These are phyloP conservation scores for Polypedilum pembai DNA, from an alignment of 1,140 invertebrate species.

Conservation along the genomic window DNA sequence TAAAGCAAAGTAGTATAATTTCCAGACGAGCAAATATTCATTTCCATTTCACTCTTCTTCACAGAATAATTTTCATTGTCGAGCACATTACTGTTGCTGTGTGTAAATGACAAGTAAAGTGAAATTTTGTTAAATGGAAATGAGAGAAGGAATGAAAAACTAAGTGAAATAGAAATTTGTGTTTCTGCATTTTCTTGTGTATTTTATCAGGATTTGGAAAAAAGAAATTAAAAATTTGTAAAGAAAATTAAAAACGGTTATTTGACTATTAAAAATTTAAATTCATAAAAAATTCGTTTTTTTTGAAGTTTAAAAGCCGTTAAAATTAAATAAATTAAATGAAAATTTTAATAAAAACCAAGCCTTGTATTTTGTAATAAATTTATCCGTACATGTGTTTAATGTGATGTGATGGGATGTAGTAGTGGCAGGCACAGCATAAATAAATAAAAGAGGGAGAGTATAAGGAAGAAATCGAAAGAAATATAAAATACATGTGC, in stretches of 20 bases:
- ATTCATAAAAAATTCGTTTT: no score
- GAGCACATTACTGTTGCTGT: no score
- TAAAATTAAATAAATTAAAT: background rate
- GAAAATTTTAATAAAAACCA: background rate
- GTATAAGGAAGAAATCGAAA: background rate
- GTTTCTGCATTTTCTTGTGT: no score
- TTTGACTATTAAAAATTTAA: no score
- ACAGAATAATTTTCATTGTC: background rate
- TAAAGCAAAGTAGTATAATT: slow-evolving; percentile 19
- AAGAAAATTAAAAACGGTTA: no score
- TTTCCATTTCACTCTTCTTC: background rate
- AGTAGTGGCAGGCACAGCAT: background rate
- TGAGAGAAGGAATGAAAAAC: no score
- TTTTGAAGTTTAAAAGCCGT: no score
- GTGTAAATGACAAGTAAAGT: slow-evolving; percentile 14
- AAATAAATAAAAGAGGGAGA: background rate
- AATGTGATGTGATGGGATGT: slow-evolving; percentile 11
- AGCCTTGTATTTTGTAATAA: no score
- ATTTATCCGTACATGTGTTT: background rate
- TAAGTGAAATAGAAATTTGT: no score
- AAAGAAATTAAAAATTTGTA: no score
- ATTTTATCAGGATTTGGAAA: no score
- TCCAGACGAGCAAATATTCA: slow-evolving; percentile 3
- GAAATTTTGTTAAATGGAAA: background rate
- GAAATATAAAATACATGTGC: background rate